Evolutionary conservation across 2,797 vertebrate genomes (phyloP).

Genomic region (Halcyon leucocephala): DNA sequence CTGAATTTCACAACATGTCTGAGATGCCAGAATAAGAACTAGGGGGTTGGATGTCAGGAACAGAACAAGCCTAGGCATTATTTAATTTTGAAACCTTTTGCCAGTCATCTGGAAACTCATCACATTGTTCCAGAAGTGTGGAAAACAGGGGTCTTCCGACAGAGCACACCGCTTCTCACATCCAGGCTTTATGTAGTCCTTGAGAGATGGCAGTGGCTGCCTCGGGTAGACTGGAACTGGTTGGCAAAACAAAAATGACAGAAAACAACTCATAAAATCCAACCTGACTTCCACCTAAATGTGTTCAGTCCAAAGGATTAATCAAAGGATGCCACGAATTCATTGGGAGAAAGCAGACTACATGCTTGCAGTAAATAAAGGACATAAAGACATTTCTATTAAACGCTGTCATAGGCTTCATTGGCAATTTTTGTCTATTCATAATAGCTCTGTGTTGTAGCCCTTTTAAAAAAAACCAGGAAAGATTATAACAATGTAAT

Average conservation of each 20-base stretch:
- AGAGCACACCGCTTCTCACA: neutral
- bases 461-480: neutral
- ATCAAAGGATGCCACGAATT: neutral
- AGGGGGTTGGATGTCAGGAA: neutral
- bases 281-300: neutral
- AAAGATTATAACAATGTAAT: neutral
- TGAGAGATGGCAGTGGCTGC: neutral
- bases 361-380: neutral
- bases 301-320: neutral
- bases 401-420: neutral
- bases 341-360: neutral
- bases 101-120: neutral
- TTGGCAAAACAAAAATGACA: neutral
- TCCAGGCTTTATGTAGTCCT: neutral
- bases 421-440: neutral
- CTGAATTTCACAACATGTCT: neutral
- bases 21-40: neutral
- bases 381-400: neutral
- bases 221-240: neutral
- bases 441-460: neutral
- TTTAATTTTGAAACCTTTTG: neutral
- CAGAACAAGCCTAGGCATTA: constrained; percentile 49
- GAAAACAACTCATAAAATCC: neutral
- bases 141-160: neutral
- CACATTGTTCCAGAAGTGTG: neutral